phyloP scores from a whole-genome alignment of 1,140 invertebrate genomes.

The Prorops nasuta region DNA sequence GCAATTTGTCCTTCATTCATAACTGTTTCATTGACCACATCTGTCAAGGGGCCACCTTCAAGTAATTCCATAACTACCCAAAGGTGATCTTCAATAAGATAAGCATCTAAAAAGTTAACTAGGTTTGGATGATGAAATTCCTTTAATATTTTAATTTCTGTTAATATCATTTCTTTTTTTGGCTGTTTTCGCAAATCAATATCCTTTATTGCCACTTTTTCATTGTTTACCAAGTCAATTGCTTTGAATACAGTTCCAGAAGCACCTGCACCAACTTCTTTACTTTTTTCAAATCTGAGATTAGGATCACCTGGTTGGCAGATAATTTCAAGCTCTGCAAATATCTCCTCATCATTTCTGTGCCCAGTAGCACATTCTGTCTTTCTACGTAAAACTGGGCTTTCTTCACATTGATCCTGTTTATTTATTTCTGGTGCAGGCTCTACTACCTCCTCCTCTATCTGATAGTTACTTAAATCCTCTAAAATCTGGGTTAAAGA shows the following conservation, averaged over 20 bases:
- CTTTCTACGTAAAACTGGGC: constrained; percentile 49
- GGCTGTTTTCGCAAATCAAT: constrained; percentile 93
- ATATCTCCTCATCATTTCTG: constrained; percentile 81
- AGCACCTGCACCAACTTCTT: constrained; percentile 86
- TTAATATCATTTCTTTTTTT: constrained; percentile 92
- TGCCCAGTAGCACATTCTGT: constrained; percentile 54
- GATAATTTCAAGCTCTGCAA: constrained; percentile 76
- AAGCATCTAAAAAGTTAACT: constrained; percentile 95
- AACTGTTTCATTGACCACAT: constrained; percentile 96
- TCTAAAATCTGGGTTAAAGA: constrained; percentile 56
- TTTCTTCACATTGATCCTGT: constrained; percentile 33
- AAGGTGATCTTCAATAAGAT: constrained; percentile 84
- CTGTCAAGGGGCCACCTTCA: constrained; percentile 93
- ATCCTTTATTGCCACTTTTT: constrained; percentile 91
- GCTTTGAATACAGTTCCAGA: constrained; percentile 93
- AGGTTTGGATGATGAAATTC: constrained; percentile 94
- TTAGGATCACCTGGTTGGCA: constrained; percentile 77
- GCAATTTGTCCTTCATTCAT: constrained; percentile 98
- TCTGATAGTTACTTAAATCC: constrained; percentile 33
- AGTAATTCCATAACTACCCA: constrained; percentile 96
- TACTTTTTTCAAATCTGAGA: constrained; percentile 75
- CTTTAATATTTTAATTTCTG: constrained; percentile 91
- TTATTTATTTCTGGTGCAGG: constrained; percentile 25
- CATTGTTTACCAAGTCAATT: constrained; percentile 71
- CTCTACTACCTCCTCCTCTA: constrained; percentile 26